Evolutionary conservation across 2,888 invertebrate genomes (phyloP), one percentile per base, ranked within the genome.

Genomic region (Leptopilina syphax): DNA sequence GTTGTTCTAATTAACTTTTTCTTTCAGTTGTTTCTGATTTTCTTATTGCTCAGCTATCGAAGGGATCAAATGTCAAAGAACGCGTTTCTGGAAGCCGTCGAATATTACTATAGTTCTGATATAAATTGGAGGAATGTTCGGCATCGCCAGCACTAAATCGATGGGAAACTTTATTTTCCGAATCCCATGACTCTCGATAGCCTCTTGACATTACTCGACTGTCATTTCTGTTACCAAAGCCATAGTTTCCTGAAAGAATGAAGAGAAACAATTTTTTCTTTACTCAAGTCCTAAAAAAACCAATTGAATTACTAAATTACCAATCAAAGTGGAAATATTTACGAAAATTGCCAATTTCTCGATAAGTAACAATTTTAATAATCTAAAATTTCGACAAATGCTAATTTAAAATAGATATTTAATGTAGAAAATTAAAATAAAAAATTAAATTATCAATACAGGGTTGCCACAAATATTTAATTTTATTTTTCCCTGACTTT

Each of bases 111-210:
- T 95, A 93, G 83, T 87, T 86, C 77, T 88, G 88, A 80, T 95
- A 92, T 81, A 94, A 89, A 82, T 93, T 92, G 0, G 94, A 93
- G 78, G 93, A 93, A 83, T 94, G 95, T 86, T 94, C 94, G 41
- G 95, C 93, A 89, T 96, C 96, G 80, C 95, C 95, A 10, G 95
- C 94, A 65, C 95, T 96, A 90, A 95, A 95, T 82, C 96, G 93
- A 88, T 94, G 95, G 82, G 89, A 86, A 65, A 88, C 81, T 82
- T 90, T 90, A 79, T 88, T 90, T 54, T 87, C 86, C 34, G 88
- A 85, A 79, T 88, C 87, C 90, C 91, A 85, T 10, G 89, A 83
- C n/a, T 86, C 85, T 68, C 83, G 85, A 79, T 84, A 88, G 6
- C 83, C 81, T 78, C 86, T 83, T 27, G 86, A 82, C 81, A 84